A percentile compares a stretch with the other conserved stretches of the same genome.
Evolutionary conservation across 2,113 vertebrate species (phyloP).

Genomic region (Rhinoderma darwinii): DNA sequence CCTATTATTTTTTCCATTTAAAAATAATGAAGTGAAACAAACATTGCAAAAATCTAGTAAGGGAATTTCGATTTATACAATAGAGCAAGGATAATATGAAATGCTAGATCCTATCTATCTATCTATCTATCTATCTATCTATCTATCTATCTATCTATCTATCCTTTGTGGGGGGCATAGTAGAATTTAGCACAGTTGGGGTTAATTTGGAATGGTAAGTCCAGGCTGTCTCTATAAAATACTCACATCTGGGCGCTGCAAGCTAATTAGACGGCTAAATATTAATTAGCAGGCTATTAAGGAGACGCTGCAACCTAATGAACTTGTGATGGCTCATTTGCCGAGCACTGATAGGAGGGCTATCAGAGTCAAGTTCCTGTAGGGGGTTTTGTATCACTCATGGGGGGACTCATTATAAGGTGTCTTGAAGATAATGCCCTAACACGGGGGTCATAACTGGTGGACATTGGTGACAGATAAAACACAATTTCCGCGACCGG

Average conservation of each 20-base stretch:
- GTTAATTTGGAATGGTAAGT: constrained; percentile 9
- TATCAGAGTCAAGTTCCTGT: constrained; percentile 25
- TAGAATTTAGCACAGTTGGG: background rate
- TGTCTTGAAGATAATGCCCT: constrained; percentile 35
- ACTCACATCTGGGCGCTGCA: constrained; percentile 52
- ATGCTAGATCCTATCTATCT: too few relatives aligned
- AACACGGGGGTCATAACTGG: constrained; percentile 24
- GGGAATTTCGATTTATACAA: too few relatives aligned
- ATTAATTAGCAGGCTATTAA: constrained; percentile 60
- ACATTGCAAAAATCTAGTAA: too few relatives aligned
- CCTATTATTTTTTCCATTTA: too few relatives aligned
- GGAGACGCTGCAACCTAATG: constrained; percentile 56
- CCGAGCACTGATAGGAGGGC: constrained; percentile 40
- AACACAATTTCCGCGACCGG: constrained; percentile 2
- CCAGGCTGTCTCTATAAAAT: constrained; percentile 41
- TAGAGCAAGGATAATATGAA: too few relatives aligned
- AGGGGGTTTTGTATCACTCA: constrained; percentile 19
- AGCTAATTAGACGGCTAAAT: constrained; percentile 59
- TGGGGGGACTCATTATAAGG: constrained; percentile 49
- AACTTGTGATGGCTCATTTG: constrained; percentile 57
- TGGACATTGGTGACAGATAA: constrained; percentile 22
- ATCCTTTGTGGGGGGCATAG: background rate
- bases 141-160: constrained; percentile 24
- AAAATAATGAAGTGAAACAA: too few relatives aligned
- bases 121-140: constrained; percentile 27